These are phyloP conservation scores for Drosophila prosaltans DNA, from an alignment of 1,140 invertebrate genomes.

Conservation along the genomic window DNA sequence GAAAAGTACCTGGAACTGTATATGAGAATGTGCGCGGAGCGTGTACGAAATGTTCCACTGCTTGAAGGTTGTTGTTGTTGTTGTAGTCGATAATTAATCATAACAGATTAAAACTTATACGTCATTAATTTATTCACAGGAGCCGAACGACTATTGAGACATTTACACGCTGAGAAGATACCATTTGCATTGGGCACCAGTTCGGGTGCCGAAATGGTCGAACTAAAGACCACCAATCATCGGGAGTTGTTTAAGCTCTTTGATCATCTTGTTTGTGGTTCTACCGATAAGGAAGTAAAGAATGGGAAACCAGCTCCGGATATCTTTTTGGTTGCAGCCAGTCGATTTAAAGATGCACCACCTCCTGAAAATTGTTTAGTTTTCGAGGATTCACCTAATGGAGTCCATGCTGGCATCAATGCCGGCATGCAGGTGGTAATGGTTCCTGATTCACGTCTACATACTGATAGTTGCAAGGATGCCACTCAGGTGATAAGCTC, in stretches of 20 bases:
- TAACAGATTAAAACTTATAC: not conserved
- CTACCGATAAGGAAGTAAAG: constrained; percentile 94
- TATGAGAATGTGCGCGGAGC: constrained; percentile 82
- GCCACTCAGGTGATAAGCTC: constrained; percentile 90
- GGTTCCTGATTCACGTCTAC: constrained; percentile 90
- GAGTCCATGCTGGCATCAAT: constrained; percentile 89
- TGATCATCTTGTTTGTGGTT: constrained; percentile 92
- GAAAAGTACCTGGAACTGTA: constrained; percentile 88
- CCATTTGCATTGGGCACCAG: constrained; percentile 96
- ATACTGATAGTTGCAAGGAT: constrained; percentile 85
- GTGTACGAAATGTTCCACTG: constrained; percentile 79
- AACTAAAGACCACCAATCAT: constrained; percentile 90
- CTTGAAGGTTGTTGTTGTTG: constrained; percentile 66
- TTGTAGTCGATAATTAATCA: constrained; percentile 14
- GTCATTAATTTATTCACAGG: constrained; percentile 84
- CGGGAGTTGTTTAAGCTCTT: constrained; percentile 90
- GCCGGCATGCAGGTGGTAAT: constrained; percentile 96
- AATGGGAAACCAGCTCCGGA: constrained; percentile 97
- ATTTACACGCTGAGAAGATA: constrained; percentile 90
- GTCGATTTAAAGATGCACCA: constrained; percentile 90
- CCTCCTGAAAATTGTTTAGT: constrained; percentile 91
- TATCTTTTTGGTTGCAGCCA: constrained; percentile 94
- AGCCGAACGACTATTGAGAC: constrained; percentile 90
- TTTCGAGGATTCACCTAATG: constrained; percentile 97
- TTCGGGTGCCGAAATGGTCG: constrained; percentile 89